Evolutionary conservation across 2,113 vertebrate genomes (phyloP).

Genomic region (Chaetops frenatus): DNA sequence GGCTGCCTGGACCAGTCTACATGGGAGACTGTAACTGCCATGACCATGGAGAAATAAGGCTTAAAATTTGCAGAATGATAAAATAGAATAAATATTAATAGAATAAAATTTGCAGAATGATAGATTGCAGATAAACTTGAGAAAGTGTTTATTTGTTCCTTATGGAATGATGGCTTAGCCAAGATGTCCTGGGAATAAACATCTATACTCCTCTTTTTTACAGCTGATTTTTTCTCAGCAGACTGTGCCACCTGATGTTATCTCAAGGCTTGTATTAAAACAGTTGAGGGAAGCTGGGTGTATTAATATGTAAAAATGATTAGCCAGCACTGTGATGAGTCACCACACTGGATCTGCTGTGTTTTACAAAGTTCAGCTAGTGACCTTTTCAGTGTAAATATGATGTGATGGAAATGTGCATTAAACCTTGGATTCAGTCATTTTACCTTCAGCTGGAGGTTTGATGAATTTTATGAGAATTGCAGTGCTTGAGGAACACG

Average conservation of each 20-base stretch:
- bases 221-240: neutral
- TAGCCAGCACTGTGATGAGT: neutral
- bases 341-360: neutral
- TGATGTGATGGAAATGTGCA: neutral
- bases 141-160: neutral
- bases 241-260: neutral
- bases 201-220: neutral
- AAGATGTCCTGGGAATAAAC: neutral
- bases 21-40: neutral
- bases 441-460: neutral
- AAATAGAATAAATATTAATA: neutral
- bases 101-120: neutral
- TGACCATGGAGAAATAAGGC: neutral
- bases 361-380: neutral
- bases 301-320: neutral
- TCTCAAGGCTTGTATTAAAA: neutral
- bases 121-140: neutral
- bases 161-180: neutral
- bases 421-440: neutral
- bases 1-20: neutral
- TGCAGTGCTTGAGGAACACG: rapidly evolving
- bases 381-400: neutral
- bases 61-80: neutral
- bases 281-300: neutral
- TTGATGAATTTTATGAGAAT: neutral